Conservation (phyloP, 2,888 invertebrate species). For the Desoria tigrina region DNA sequence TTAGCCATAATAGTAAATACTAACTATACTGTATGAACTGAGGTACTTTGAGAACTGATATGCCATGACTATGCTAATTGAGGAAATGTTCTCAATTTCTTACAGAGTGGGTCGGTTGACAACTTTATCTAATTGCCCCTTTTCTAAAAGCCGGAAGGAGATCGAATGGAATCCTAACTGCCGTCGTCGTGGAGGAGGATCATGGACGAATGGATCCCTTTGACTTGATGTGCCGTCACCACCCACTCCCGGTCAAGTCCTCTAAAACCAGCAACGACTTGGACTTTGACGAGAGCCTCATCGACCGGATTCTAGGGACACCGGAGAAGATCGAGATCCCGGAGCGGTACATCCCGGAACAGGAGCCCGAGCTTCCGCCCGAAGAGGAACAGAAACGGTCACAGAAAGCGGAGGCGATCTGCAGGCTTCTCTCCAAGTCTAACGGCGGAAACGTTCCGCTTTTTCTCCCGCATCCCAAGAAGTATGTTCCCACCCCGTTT, state of each 20-base stretch:
- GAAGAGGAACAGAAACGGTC: slow-evolving; percentile 50
- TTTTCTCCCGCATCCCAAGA: slow-evolving; percentile 32
- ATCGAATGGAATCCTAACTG: too few species aligned
- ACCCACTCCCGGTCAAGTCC: slow-evolving; percentile 43
- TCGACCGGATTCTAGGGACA: slow-evolving; percentile 51
- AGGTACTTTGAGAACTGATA: too few species aligned
- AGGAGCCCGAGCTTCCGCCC: slow-evolving; percentile 43
- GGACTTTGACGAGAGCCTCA: slow-evolving; percentile 51
- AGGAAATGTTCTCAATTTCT: too few species aligned
- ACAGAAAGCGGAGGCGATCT: slow-evolving; percentile 52
- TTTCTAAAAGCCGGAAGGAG: too few species aligned
- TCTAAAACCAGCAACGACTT: slow-evolving; percentile 40
- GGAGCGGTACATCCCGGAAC: slow-evolving; percentile 51
- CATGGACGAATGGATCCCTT: slow-evolving; percentile 48
- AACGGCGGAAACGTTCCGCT: slow-evolving; percentile 39
- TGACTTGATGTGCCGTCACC: slow-evolving; percentile 43
- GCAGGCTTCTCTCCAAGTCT: slow-evolving; percentile 50
- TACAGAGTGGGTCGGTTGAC: too few species aligned
- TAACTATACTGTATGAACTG: too few species aligned
- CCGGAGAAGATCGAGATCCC: slow-evolving; percentile 53
- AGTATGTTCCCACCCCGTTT: slow-evolving; percentile 3
- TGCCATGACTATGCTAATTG: too few species aligned
- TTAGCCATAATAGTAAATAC: too few species aligned
- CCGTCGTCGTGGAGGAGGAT: too few species aligned
- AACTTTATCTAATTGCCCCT: too few species aligned